Evolutionary conservation across 2,888 invertebrate genomes (phyloP).

Genomic region (Dioctria rufipes): DNA sequence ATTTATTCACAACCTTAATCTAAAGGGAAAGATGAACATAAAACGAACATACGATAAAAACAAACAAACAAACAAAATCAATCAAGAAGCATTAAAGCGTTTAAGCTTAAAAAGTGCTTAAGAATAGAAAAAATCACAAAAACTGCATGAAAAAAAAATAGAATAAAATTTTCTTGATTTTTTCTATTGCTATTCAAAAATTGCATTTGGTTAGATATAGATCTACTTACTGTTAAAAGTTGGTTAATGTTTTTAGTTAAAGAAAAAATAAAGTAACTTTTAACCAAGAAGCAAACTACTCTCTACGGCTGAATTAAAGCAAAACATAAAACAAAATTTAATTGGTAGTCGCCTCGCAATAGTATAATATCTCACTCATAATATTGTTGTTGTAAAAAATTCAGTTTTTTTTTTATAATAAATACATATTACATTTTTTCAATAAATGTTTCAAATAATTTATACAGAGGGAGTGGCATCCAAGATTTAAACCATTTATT

Average conservation of each 20-base stretch:
- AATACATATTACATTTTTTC: too few relatives aligned
- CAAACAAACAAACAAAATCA: slow-evolving; percentile 26
- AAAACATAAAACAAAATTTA: slow-evolving; percentile 23
- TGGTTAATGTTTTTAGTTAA: too few relatives aligned
- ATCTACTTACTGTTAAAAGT: too few relatives aligned
- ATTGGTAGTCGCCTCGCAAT: slow-evolving; percentile 4
- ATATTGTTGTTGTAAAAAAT: too few relatives aligned
- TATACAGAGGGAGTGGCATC: too few relatives aligned
- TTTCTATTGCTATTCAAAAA: slow-evolving; percentile 31
- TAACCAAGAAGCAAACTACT: too few relatives aligned
- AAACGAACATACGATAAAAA: slow-evolving; percentile 39
- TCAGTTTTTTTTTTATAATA: too few relatives aligned
- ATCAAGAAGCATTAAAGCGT: slow-evolving; percentile 53
- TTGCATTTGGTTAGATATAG: slow-evolving; percentile 18
- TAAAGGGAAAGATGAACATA: slow-evolving; percentile 57
- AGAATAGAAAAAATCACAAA: slow-evolving; percentile 31
- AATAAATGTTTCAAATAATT: too few relatives aligned
- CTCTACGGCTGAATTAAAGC: neutral
- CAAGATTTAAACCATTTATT: too few relatives aligned
- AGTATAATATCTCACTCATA: neutral
- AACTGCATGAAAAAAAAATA: slow-evolving; percentile 30
- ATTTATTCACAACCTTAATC: slow-evolving; percentile 66
- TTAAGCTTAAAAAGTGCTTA: slow-evolving; percentile 38
- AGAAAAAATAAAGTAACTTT: too few relatives aligned
- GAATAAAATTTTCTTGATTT: neutral